Conservation (phyloP, 2,113 vertebrate species). For the Isurus oxyrinchus region DNA sequence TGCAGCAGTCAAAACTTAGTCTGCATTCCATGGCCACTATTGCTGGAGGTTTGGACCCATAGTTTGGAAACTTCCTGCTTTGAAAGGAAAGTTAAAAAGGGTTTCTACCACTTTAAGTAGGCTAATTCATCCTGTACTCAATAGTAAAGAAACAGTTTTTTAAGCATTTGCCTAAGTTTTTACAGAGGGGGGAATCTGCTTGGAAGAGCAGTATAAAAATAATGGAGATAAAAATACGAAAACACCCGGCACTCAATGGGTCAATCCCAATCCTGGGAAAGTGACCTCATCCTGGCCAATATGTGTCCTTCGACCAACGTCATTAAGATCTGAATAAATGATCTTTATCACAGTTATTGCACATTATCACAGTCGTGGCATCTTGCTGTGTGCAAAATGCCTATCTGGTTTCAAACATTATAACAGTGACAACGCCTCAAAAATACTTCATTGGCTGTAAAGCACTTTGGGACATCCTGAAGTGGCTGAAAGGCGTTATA, state of each 20-base stretch:
- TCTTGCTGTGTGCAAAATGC: not conserved
- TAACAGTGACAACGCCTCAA: not conserved
- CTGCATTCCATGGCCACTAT: too few species aligned
- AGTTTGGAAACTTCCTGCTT: too few species aligned
- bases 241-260: not conserved
- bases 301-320: not conserved
- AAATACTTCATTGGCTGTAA: too few species aligned
- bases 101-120: not conserved
- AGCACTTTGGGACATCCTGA: not conserved
- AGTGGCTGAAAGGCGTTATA: not conserved
- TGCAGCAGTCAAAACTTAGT: too few species aligned
- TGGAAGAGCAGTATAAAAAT: not conserved
- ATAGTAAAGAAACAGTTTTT: not conserved
- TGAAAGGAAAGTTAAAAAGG: not conserved
- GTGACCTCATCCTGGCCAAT: not conserved
- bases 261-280: not conserved
- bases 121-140: not conserved
- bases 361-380: too few species aligned
- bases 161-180: not conserved
- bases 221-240: not conserved
- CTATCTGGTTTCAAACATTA: not conserved
- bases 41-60: too few species aligned
- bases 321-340: too few species aligned
- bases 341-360: too few species aligned
- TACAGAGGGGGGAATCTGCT: not conserved